Evolutionary conservation across 2,888 invertebrate genomes (phyloP).

Genomic region (Cosmorhoe ocellata): DNA sequence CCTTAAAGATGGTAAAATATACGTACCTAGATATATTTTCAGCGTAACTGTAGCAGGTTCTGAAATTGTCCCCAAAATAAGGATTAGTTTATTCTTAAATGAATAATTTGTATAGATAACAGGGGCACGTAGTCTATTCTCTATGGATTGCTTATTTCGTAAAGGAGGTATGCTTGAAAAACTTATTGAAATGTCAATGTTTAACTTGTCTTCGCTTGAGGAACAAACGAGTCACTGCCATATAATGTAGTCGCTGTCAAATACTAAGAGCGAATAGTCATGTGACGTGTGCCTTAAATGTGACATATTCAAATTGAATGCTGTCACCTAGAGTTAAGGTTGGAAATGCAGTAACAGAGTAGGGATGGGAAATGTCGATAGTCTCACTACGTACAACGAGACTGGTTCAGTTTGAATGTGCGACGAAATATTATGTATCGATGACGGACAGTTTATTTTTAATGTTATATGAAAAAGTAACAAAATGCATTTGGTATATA

Average conservation of each 20-base stretch:
- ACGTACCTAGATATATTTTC: too few relatives aligned
- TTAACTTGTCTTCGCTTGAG: background rate
- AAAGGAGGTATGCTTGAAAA: too few relatives aligned
- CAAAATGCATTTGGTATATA: too few relatives aligned
- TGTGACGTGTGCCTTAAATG: constrained; percentile 30
- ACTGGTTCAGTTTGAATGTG: constrained; percentile 43
- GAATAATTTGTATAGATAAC: too few relatives aligned
- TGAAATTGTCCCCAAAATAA: too few relatives aligned
- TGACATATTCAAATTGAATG: constrained; percentile 21
- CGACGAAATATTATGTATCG: constrained; percentile 43
- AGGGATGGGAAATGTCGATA: constrained; percentile 33
- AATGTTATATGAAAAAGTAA: constrained; percentile 10
- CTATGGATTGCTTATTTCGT: too few relatives aligned
- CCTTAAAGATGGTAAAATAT: too few relatives aligned
- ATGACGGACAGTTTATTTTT: constrained; percentile 28
- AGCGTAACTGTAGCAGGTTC: too few relatives aligned
- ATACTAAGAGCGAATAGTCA: constrained; percentile 23
- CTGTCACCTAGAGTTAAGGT: constrained; percentile 23
- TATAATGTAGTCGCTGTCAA: constrained; percentile 28
- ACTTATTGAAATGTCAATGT: constrained; percentile 17
- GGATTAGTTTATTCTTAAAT: too few relatives aligned
- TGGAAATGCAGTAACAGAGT: constrained; percentile 26
- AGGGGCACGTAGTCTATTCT: too few relatives aligned
- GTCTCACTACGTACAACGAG: constrained; percentile 43
- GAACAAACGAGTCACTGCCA: constrained; percentile 40